phyloP scores from a whole-genome alignment of 2,888 invertebrate genomes.

The Hoplodrina ambigua region DNA sequence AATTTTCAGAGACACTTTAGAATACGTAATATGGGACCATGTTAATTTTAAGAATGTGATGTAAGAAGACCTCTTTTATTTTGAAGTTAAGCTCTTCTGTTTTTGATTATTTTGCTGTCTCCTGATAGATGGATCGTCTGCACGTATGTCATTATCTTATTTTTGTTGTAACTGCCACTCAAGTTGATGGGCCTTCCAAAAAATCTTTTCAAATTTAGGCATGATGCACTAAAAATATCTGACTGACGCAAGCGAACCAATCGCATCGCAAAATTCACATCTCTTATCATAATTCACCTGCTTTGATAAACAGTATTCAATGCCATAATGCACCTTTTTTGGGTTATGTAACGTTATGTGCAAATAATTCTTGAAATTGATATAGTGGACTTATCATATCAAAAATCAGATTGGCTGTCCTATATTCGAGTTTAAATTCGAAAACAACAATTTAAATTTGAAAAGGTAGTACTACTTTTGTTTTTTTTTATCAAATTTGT shows the following conservation, averaged over 20 bases:
- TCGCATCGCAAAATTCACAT: constrained; percentile 24
- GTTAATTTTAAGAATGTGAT: constrained; percentile 14
- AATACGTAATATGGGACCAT: constrained; percentile 46
- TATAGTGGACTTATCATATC: constrained; percentile 17
- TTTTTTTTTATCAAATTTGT: background rate
- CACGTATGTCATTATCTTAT: constrained; percentile 1
- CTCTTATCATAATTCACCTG: constrained; percentile 34
- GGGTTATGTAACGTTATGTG: constrained; percentile 28
- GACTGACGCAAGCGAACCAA: background rate
- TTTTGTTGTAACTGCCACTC: constrained; percentile 16
- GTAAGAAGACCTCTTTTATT: constrained; percentile 8
- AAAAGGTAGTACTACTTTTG: background rate
- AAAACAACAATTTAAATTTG: background rate
- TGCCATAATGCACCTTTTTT: constrained; percentile 31
- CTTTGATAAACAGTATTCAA: constrained; percentile 36
- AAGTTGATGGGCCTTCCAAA: background rate
- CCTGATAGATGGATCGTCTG: constrained; percentile 1
- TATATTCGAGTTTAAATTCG: background rate
- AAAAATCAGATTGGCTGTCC: constrained; percentile 13
- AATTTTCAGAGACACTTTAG: constrained; percentile 41
- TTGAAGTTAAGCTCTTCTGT: constrained; percentile 4
- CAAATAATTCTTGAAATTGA: constrained; percentile 14
- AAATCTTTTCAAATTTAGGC: background rate
- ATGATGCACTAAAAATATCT: background rate
- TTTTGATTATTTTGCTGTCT: constrained; percentile 16